A percentile compares a stretch with the other conserved stretches of the same genome.
These are phyloP conservation scores for Idaea biselata DNA, from an alignment of 2,888 invertebrate species.

Conservation along the genomic window DNA sequence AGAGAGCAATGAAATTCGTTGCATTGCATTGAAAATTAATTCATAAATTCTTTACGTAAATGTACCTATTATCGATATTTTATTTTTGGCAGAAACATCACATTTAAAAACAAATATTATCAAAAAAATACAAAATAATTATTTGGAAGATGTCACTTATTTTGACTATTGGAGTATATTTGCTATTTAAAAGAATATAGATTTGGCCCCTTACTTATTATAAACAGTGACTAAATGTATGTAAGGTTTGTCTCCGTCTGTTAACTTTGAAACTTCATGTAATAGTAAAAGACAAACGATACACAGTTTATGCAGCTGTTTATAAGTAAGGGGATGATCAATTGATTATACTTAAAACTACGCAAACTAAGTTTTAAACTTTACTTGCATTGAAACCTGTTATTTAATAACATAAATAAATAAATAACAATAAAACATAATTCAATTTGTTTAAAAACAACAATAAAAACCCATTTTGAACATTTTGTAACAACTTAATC, in stretches of 20 bases:
- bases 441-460: slow-evolving; percentile 4
- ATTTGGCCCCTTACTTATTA: background rate
- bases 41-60: slow-evolving; percentile 22
- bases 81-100: slow-evolving; percentile 26
- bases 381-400: background rate
- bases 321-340: too few species aligned
- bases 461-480: slow-evolving; percentile 12
- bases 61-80: slow-evolving; percentile 10
- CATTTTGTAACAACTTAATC: slow-evolving; percentile 20
- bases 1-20: slow-evolving; percentile 14
- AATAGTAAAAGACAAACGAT: too few species aligned
- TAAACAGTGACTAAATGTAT: too few species aligned
- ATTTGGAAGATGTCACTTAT: background rate
- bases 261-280: too few species aligned
- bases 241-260: too few species aligned
- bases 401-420: slow-evolving; percentile 2
- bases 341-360: background rate
- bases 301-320: too few species aligned
- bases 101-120: slow-evolving; percentile 13
- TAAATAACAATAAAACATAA: slow-evolving; percentile 14
- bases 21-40: slow-evolving; percentile 7
- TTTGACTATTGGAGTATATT: background rate
- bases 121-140: slow-evolving; percentile 8
- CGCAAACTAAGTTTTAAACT: background rate
- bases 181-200: background rate